Evolutionary conservation across 2,888 invertebrate genomes (phyloP).

Genomic region (Sinentomon sp.): DNA sequence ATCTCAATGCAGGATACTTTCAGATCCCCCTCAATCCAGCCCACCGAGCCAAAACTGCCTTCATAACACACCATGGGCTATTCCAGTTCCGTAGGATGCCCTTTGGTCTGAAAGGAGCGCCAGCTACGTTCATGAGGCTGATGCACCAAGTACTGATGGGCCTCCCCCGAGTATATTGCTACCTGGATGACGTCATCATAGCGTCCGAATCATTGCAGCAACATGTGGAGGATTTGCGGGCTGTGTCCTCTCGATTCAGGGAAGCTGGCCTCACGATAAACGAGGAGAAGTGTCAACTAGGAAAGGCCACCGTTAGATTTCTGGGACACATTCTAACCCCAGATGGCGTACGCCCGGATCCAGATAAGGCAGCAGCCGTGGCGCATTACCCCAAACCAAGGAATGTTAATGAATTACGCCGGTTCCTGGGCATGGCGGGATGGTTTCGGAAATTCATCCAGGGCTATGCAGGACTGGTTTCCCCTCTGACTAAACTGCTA

Average conservation of each 20-base stretch:
- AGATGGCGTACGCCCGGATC: conserved; percentile 15
- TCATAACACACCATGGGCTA: conserved; percentile 16
- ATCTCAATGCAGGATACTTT: conserved; percentile 19
- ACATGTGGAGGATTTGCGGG: conserved; percentile 13
- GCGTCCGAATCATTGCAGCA: conserved; percentile 13
- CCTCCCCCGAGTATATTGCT: conserved; percentile 8
- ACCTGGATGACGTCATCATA: conserved; percentile 18
- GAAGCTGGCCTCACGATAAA: conserved; percentile 16
- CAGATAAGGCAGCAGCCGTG: conserved; percentile 14
- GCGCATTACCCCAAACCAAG: conserved; percentile 15
- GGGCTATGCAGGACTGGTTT: conserved; percentile 14
- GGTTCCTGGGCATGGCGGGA: conserved; percentile 17
- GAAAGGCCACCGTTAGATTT: conserved; percentile 15
- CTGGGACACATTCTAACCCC: conserved; percentile 18
- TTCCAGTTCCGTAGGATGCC: conserved; percentile 15
- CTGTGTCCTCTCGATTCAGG: conserved; percentile 11
- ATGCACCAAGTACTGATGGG: conserved; percentile 4
- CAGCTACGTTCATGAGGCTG: conserved; percentile 17
- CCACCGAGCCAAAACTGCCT: conserved; percentile 18
- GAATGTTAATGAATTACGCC: conserved; percentile 13
- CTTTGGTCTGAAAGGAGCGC: conserved; percentile 16
- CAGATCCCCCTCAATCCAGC: conserved; percentile 18
- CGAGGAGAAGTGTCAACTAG: conserved; percentile 17
- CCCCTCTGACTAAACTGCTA: conserved; percentile 15
- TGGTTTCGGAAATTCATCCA: conserved; percentile 18